A percentile compares a stretch with the other conserved stretches of the same genome.
These are phyloP conservation scores for Solenopsis fugax DNA, from an alignment of 1,140 invertebrate genomes.

Conservation along the genomic window DNA sequence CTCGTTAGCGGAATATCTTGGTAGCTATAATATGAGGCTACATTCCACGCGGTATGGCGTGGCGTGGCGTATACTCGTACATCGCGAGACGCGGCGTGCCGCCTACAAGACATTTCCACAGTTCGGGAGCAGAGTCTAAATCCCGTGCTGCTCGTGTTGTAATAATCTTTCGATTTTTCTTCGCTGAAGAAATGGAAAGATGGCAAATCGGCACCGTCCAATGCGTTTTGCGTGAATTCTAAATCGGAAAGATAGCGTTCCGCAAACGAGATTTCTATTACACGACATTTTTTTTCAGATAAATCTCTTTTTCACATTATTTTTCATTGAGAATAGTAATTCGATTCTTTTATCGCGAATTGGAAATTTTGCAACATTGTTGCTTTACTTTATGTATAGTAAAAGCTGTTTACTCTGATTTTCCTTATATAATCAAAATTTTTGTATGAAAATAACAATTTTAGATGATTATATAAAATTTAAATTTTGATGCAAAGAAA, in stretches of 20 bases:
- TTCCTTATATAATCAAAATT: background rate
- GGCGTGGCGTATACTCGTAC: too few relatives aligned
- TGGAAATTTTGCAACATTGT: background rate
- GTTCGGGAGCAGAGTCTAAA: background rate
- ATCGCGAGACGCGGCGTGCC: slow-evolving; percentile 25
- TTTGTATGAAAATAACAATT: background rate
- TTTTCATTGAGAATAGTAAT: background rate
- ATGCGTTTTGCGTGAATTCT: background rate
- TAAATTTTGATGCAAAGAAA: background rate
- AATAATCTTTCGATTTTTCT: slow-evolving; percentile 60
- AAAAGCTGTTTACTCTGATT: background rate
- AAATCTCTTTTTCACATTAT: background rate
- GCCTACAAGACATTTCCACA: slow-evolving; percentile 19
- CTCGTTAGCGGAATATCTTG: slow-evolving; percentile 82
- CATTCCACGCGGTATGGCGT: slow-evolving; percentile 77
- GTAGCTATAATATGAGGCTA: slow-evolving; percentile 76
- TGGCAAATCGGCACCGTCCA: background rate
- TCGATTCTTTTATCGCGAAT: background rate
- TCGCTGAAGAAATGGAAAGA: slow-evolving; percentile 22
- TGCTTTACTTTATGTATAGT: background rate
- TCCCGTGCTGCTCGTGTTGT: background rate
- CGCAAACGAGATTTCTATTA: background rate
- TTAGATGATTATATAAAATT: background rate
- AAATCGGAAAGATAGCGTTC: background rate
- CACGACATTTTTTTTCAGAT: background rate